Evolutionary conservation across 2,797 vertebrate genomes (phyloP).

Genomic region (Babyrousa celebensis): DNA sequence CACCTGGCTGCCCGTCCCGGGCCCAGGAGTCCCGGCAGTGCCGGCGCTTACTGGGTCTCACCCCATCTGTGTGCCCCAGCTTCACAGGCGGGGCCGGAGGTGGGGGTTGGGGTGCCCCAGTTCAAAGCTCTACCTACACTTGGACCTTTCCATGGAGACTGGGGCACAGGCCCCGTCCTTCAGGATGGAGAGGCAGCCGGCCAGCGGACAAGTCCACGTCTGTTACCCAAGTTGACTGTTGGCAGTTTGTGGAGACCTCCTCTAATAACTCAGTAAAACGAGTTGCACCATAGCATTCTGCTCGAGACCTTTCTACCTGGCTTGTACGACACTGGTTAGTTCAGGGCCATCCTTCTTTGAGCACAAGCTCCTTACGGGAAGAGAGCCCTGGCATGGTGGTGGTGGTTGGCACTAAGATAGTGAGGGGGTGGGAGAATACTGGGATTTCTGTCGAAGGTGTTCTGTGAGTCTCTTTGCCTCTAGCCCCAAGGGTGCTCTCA

Average conservation of each 20-base stretch:
- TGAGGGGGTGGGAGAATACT: background rate
- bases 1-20: background rate
- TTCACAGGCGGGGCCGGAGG: background rate
- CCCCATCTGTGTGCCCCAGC: background rate
- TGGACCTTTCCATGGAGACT: background rate
- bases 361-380: background rate
- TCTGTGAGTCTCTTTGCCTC: background rate
- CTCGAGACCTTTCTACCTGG: background rate
- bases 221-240: fast-evolving
- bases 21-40: background rate
- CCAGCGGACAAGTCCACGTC: background rate
- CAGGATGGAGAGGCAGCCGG: background rate
- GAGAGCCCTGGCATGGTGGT: background rate
- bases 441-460: fast-evolving
- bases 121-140: background rate
- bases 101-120: background rate
- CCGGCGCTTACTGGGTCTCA: background rate
- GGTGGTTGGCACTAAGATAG: too few species aligned
- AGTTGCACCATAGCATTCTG: fast-evolving
- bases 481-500: too few species aligned
- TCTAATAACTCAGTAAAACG: background rate
- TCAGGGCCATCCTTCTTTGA: background rate
- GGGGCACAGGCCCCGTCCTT: background rate
- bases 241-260: background rate
- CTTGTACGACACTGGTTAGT: fast-evolving